A percentile compares a stretch with the other conserved stretches of the same genome.
Evolutionary conservation across 2,113 vertebrate species (phyloP).

Genomic region (Myodes glareolus): DNA sequence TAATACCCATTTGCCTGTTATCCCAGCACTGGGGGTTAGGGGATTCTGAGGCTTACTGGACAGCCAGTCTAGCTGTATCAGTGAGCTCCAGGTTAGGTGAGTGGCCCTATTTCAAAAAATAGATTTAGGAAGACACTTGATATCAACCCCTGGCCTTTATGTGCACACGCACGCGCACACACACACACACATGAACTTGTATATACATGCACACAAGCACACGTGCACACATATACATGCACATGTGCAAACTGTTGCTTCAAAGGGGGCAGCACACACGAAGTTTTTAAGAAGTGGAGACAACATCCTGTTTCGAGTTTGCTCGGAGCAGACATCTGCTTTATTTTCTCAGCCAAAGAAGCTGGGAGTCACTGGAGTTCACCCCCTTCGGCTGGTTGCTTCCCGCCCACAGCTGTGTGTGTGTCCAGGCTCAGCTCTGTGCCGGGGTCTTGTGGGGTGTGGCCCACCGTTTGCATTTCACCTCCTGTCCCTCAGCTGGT

Average conservation of each 20-base stretch:
- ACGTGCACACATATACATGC: neutral
- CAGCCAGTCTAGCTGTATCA: neutral
- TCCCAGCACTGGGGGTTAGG: neutral
- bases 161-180: no score
- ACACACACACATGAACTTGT: neutral
- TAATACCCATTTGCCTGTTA: no score
- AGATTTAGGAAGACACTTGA: neutral
- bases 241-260: neutral
- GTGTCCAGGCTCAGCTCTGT: neutral
- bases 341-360: neutral
- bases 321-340: neutral
- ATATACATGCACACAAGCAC: neutral
- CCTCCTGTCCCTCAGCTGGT: neutral
- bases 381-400: accelerated
- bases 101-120: neutral
- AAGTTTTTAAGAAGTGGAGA: neutral
- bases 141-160: neutral
- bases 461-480: no score
- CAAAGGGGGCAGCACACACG: neutral
- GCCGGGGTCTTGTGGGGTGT: neutral
- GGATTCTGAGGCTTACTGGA: neutral
- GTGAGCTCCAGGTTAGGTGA: neutral
- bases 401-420: neutral
- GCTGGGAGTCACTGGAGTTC: neutral
- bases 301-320: neutral